Evolutionary conservation across 2,888 invertebrate species (phyloP), one percentile per base, ranked within the genome.

Genomic region (Gymnocheta viridis): DNA sequence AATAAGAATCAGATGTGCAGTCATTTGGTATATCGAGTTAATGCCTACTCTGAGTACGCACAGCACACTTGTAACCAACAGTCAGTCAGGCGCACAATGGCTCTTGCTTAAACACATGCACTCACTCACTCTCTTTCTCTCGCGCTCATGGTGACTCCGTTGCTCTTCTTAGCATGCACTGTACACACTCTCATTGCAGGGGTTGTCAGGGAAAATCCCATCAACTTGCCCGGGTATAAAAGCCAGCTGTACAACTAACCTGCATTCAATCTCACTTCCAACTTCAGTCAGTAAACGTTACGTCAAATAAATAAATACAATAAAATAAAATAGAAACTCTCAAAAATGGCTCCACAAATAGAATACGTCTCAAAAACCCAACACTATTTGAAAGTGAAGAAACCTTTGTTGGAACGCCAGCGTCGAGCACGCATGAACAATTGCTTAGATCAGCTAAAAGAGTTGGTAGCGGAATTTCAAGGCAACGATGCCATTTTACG

Each of bases 351-450:
- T 64, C 56, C 86, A 9, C 82, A 86, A 79, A 78, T 77, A 17
- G 80, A 84, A 80, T 87, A 87, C 87, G 96, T 96, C 89, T 88
- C 91, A 58, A 95, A 97, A 92, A 97, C 97, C 89, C 97, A 97
- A 93, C 97, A 97, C 92, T 97, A 97, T 93, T 94, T 97, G 93
- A 97, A 97, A 95, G 96, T 97, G 90, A 97, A 97, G 96, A 97
- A 97, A 92, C 97, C 97, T 89, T 95, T 97, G 95, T 93, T 97
- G 88, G 97, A 97, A 92, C 94, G 97, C 88, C 96, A 97, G 91
- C 94, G 97, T 85, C 94, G 97, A 88, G 97, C 97, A 87, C 94
- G 97, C 91, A 97, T 97, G 93, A 97, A 97, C 92, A 95, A 96
- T 88, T 97, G 97, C 92, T 93, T 97, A 90, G 97, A 97, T 92